A percentile compares a stretch with the other conserved stretches of the same genome.
phyloP scores from a whole-genome alignment of 1,140 invertebrate genomes.

The Bombus waltoni region DNA sequence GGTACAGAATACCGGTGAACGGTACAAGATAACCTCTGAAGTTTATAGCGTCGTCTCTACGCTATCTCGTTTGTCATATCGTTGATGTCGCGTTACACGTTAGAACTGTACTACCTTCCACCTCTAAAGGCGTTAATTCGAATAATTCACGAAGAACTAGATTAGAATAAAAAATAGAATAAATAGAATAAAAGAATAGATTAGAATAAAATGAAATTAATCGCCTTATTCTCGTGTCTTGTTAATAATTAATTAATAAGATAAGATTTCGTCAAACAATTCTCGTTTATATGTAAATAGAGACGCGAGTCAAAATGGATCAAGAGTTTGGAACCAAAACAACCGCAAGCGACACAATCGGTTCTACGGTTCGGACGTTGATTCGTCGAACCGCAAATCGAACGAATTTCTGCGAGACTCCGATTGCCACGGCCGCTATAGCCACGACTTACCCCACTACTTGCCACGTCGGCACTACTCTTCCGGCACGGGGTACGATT shows the following conservation, averaged over 20 bases:
- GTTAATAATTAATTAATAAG: no score
- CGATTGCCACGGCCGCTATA: not conserved
- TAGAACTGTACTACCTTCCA: no score
- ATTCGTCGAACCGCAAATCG: not conserved
- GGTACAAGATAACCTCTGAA: not conserved
- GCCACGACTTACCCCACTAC: no score
- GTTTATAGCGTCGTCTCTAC: not conserved
- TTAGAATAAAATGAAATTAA: not conserved
- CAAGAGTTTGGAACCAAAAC: not conserved
- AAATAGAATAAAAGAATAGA: no score
- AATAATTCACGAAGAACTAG: not conserved
- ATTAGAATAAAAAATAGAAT: not conserved
- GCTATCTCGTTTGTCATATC: not conserved
- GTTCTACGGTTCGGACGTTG: not conserved
- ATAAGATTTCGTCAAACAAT: no score
- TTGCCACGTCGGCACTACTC: not conserved
- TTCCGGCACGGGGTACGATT: not conserved
- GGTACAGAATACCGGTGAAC: not conserved
- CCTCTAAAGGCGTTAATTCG: not conserved
- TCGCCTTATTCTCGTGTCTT: not conserved
- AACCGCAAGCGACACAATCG: not conserved
- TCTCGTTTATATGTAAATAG: no score
- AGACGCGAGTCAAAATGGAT: not conserved
- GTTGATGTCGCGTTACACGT: not conserved
- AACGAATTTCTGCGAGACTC: not conserved